Conservation (phyloP, 2,113 vertebrate genomes). For the Vanacampus margaritifer region DNA sequence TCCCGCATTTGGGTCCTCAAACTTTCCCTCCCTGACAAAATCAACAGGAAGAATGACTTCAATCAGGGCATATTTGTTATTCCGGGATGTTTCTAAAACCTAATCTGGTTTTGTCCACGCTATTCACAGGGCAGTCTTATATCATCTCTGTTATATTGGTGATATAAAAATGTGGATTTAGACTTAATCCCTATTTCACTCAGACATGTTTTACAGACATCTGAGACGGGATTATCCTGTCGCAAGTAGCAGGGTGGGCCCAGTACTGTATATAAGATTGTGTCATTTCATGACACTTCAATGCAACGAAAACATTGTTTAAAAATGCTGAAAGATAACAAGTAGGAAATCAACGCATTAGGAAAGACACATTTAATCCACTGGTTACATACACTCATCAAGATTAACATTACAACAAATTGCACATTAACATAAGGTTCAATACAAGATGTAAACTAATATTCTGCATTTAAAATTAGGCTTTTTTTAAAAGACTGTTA, state of each 20-base stretch:
- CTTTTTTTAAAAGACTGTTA: too few species aligned
- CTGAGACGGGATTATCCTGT: conserved; percentile 20
- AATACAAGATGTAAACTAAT: too few species aligned
- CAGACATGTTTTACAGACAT: background rate
- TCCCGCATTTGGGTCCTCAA: too few species aligned
- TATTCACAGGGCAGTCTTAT: background rate
- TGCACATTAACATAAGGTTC: too few species aligned
- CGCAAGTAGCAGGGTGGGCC: background rate
- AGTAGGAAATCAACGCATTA: too few species aligned
- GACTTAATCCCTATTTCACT: conserved; percentile 17
- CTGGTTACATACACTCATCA: too few species aligned
- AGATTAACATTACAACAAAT: too few species aligned
- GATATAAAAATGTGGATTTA: conserved; percentile 9
- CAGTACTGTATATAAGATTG: background rate
- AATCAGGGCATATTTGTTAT: background rate
- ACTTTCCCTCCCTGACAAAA: too few species aligned
- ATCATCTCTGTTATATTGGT: background rate
- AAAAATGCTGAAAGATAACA: background rate
- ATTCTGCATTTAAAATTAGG: too few species aligned
- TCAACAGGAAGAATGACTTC: background rate
- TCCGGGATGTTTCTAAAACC: background rate
- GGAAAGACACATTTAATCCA: too few species aligned
- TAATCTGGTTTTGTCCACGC: background rate
- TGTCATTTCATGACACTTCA: background rate
- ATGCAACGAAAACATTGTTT: background rate